Evolutionary conservation across 2,888 invertebrate species (phyloP).

Genomic region (Neoitamus cyanurus): DNA sequence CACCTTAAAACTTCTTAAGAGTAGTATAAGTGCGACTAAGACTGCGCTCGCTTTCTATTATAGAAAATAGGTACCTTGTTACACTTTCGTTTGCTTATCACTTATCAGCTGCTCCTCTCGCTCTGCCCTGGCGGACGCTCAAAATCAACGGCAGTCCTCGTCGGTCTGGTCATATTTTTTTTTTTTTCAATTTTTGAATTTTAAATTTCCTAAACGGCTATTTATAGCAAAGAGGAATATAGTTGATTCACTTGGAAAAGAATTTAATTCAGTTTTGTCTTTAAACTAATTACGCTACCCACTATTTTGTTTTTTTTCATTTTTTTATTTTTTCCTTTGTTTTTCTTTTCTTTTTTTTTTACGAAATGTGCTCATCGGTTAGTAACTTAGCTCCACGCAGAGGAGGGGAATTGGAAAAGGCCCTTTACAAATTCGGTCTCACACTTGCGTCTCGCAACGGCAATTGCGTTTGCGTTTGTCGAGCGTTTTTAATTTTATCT

Average conservation of each 20-base stretch:
- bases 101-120: not conserved
- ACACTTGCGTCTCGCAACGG: no score
- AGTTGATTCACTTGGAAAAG: not conserved
- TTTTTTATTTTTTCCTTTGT: no score
- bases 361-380: not conserved
- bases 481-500: constrained; percentile 58
- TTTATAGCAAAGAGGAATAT: not conserved
- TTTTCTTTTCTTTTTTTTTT: not conserved
- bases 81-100: not conserved
- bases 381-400: not conserved
- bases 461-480: not conserved
- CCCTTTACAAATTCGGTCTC: not conserved
- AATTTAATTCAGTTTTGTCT: not conserved
- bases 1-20: not conserved
- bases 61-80: not conserved
- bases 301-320: not conserved
- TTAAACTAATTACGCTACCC: not conserved
- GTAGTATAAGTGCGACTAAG: not conserved
- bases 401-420: not conserved
- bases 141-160: not conserved
- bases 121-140: not conserved
- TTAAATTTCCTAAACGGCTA: not conserved
- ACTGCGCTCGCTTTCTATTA: not conserved
- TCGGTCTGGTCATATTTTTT: not conserved
- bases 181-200: not conserved